Base-by-base conservation (phyloP, 1,140 invertebrate genomes). In the Nasonia giraulti region DNA sequence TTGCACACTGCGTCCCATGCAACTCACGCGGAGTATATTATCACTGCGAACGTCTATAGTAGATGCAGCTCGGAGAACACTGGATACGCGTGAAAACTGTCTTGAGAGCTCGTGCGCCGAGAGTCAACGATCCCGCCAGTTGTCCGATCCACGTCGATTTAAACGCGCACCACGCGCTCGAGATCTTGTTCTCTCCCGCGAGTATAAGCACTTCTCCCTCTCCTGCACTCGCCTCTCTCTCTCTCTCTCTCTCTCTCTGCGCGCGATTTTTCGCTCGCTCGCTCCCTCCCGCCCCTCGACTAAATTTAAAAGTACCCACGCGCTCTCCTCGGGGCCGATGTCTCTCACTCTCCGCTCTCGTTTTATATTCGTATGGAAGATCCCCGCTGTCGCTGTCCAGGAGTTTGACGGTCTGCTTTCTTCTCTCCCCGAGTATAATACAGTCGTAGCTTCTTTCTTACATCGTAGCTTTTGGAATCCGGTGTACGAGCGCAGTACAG, bases 301-400 rank as follows among this genome's bases (percentile, higher is more conserved):
- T 79, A 79, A 79, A 84, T 79, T 76, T 79, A 73, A 84, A 79
- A 73, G 82, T 84, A 84, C 68, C 76, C 82, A 79, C 82, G 76
- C 82, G 68, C 68, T 55, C 69, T 71, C 6, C 50, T 77, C 47
- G 33, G 31, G 31, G 78, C 6, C 78, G 3, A 40, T 7, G 12
- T 31, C 66, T 23, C 20, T 44, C 17, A 4, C 33, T 37, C 33
- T 37, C 33, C 17, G n/a, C 17, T 66, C 62, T n/a, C 68, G 31
- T 33, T 71, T 31, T 71, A 31, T 1, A 20, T 11, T 71, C 68
- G 68, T 69, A 55, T 55, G 50, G 66, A 27, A 8, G 66, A 69
- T 69, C 23, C 66, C 66, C 66, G 40, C 40, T 7, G 7, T 7
- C 68, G 68, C 8, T 20, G 68, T 71, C 68, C 68, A 80, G 17